Base-by-base conservation (phyloP, 2,113 vertebrate species). In the Ageneiosus marmoratus region DNA sequence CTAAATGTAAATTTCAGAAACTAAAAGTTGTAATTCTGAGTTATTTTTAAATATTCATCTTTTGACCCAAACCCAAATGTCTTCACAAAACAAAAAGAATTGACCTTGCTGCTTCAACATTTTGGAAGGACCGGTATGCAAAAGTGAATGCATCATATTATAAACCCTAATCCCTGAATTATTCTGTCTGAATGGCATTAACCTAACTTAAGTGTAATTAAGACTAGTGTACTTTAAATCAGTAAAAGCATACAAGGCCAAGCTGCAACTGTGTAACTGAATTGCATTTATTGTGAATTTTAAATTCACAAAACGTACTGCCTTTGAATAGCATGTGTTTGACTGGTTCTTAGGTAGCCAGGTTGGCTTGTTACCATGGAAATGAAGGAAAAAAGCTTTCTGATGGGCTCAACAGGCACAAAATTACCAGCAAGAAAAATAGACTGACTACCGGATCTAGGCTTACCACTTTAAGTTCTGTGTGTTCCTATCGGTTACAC, bases 331-430 rank as follows among this genome's bases (percentile, higher is more conserved):
- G 24, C 4, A 56, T 41, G 13, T 44, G 53, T 56, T 77, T 77
- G 37, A 7, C 41, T 48, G n/a, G 27, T 79, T 44, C 44, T 83
- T 60, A 60, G 75, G 51, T 79, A 48, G 20, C 60, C 72, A 69
- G 29, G 80, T 73, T 63, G 80, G 80, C 29, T 60, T 84, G 83
- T 84, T 84, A 79, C 83, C 83, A 84, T 84, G 76, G 83, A 72
- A 79, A 84, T 79, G 56, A 58, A 69, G 53, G 62, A 32, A 15
- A 67, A 67, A 51, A 44, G 37, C 29, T 78, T 78, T 56, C 67
- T 62, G 76, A 84, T 62, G 41, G 65, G 22, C 44, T 50, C 46
- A 79, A 72, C 77, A 84, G 83, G 83, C 48, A 79, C 41, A 73
- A 83, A 72, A 79, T 65, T 73, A 67, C 29, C 50, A 24, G 63